A percentile compares a stretch with the other conserved stretches of the same genome.
These are phyloP conservation scores for Agrotis puta DNA, from an alignment of 2,888 invertebrate genomes.

Conservation along the genomic window DNA sequence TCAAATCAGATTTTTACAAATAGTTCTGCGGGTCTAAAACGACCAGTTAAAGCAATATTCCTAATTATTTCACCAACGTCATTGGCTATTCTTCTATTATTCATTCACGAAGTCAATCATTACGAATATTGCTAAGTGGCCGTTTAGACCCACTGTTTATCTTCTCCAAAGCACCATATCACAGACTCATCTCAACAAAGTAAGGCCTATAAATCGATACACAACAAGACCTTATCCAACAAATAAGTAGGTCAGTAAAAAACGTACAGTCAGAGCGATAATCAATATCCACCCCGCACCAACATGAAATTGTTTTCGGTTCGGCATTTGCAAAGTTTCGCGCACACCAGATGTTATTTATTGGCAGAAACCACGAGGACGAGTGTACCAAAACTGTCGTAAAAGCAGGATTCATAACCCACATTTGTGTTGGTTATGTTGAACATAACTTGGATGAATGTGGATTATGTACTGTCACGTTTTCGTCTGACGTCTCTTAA, in stretches of 20 bases:
- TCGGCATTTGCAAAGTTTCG: conserved; percentile 62
- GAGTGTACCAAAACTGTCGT: conserved; percentile 67
- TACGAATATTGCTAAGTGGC: too few relatives aligned
- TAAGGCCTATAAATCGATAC: conserved; percentile 8
- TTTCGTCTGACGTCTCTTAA: conserved; percentile 56
- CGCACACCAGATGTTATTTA: conserved; percentile 72
- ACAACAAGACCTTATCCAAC: conserved; percentile 15
- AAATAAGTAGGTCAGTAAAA: conserved; percentile 52
- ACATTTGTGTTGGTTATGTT: conserved; percentile 64
- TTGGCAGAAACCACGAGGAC: conserved; percentile 64
- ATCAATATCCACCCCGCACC: conserved; percentile 50
- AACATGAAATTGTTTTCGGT: conserved; percentile 62
- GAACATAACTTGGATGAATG: conserved; percentile 53
- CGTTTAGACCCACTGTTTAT: not conserved
- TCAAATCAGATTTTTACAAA: too few relatives aligned
- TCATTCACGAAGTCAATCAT: too few relatives aligned
- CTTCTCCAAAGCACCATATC: not conserved
- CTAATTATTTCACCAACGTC: too few relatives aligned
- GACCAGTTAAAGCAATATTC: too few relatives aligned
- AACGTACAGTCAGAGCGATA: conserved; percentile 40
- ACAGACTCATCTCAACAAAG: not conserved
- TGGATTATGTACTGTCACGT: conserved; percentile 68
- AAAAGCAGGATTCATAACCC: conserved; percentile 70
- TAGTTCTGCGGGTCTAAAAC: too few relatives aligned
- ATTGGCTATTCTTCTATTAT: too few relatives aligned